Evolutionary conservation across 2,888 invertebrate genomes (phyloP), one percentile per base, ranked within the genome.

Genomic region (Brachypalpus laphriformis): DNA sequence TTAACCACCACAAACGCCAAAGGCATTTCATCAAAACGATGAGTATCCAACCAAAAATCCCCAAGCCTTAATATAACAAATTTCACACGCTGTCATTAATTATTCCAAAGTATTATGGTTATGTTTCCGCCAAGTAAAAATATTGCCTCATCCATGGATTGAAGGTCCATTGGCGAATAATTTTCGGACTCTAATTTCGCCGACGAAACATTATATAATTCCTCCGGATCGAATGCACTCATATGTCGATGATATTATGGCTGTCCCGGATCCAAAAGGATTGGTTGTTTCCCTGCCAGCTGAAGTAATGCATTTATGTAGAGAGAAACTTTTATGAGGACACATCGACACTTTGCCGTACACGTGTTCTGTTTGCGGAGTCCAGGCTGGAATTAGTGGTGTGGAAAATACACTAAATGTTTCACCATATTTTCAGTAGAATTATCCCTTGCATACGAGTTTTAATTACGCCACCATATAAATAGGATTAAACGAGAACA

Each of bases 21-120:
- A 31, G 65, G 49, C 20, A 20, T 47, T 49, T 37, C 20, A 66
- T 47, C 65, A 65, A 47, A 65, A 42, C 42, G 18, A n/a, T 18
- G 4, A 14, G 11, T 16, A n/a, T n/a, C n/a, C n/a, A n/a, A n/a
- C n/a, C n/a, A n/a, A n/a, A n/a, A n/a, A n/a, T n/a, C n/a, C 49
- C 11, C 49, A 37, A 20, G 22, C 25, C 1, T 54, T 22, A 56
- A 42, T 42, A 56, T 11, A 18, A 20, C 42, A 16, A 56, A 70
- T 42, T 56, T 42, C 56, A 45, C 31, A 31, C 42, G 25, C 54
- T 22, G 42, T 56, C 42, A 70, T 70, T 70, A 70, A 70, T 70
- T 70, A 70, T 70, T 56, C 68, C n/a, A 18, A 25, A 31, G 54
- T 14, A 70, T 28, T 9, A 28, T 0, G 68, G 25, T 25, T 11